A percentile compares a stretch with the other conserved stretches of the same genome.
These are phyloP conservation scores for Cololabis saira DNA, from an alignment of 2,113 vertebrate species.

Conservation along the genomic window DNA sequence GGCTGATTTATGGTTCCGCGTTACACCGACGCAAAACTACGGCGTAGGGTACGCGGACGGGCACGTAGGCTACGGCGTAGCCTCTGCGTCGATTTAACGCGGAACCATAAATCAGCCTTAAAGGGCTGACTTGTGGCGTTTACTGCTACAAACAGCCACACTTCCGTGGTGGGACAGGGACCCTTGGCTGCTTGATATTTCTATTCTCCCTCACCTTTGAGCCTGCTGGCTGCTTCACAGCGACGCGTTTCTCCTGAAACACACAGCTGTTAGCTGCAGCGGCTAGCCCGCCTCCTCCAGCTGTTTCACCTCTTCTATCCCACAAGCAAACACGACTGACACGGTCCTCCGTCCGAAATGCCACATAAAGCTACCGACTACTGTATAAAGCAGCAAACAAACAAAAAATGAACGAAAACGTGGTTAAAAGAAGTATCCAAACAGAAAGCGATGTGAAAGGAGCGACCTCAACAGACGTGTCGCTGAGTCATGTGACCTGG, in stretches of 20 bases:
- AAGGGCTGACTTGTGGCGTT: too few species aligned
- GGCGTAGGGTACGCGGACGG: too few species aligned
- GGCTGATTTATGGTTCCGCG: too few species aligned
- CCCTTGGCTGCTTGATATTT: neutral
- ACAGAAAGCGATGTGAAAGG: slow-evolving; percentile 15
- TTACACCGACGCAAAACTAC: too few species aligned
- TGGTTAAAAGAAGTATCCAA: neutral
- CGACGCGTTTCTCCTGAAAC: slow-evolving; percentile 9
- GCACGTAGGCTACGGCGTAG: too few species aligned
- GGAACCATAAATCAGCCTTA: too few species aligned
- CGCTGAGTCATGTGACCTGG: slow-evolving; percentile 26
- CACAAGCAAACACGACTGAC: neutral
- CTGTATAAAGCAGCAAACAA: neutral
- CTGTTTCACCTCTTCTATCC: neutral
- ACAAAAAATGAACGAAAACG: neutral
- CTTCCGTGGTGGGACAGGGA: too few species aligned
- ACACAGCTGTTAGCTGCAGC: slow-evolving; percentile 40
- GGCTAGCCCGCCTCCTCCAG: slow-evolving; percentile 22
- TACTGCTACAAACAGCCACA: too few species aligned
- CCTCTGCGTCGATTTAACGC: too few species aligned
- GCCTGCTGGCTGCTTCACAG: slow-evolving; percentile 31
- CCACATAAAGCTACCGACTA: neutral
- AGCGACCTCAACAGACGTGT: neutral
- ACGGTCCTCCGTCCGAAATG: neutral
- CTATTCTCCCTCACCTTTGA: slow-evolving; percentile 45